These are phyloP conservation scores for Tridacna crocea DNA, from an alignment of 2,888 invertebrate genomes.

Conservation along the genomic window DNA sequence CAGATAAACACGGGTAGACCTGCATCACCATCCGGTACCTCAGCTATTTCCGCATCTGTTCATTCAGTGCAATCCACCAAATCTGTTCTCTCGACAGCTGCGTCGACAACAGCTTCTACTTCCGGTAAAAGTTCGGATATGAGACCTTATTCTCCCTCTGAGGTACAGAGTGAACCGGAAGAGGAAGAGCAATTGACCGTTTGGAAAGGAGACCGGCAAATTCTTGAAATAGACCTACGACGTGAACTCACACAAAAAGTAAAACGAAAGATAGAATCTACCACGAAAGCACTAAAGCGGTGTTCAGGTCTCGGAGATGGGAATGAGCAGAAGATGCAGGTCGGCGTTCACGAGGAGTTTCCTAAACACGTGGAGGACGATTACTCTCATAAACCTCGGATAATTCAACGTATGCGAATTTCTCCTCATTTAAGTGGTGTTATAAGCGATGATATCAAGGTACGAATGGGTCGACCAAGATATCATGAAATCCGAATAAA, in stretches of 20 bases:
- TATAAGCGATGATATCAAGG: slow-evolving; percentile 76
- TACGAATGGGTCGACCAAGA: slow-evolving; percentile 79
- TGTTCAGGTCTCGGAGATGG: slow-evolving; percentile 75
- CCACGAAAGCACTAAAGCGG: slow-evolving; percentile 67
- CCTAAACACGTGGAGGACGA: slow-evolving; percentile 72
- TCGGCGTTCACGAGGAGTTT: slow-evolving; percentile 70
- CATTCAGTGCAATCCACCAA: slow-evolving; percentile 22
- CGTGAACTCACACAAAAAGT: slow-evolving; percentile 70
- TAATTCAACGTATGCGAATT: slow-evolving; percentile 77
- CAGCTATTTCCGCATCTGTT: slow-evolving; percentile 20
- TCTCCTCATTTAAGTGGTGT: slow-evolving; percentile 78
- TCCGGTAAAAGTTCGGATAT: slow-evolving; percentile 50
- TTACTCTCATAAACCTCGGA: slow-evolving; percentile 71
- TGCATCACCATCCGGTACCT: slow-evolving; percentile 27
- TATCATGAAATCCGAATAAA: slow-evolving; percentile 73
- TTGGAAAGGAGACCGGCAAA: slow-evolving; percentile 75
- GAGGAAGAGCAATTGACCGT: slow-evolving; percentile 59
- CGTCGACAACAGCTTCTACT: not conserved
- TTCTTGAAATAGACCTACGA: slow-evolving; percentile 73
- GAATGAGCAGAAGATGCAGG: slow-evolving; percentile 59
- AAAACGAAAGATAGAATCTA: slow-evolving; percentile 64
- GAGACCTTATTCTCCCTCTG: slow-evolving; percentile 45
- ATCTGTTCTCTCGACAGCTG: slow-evolving; percentile 16
- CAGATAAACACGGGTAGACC: slow-evolving; percentile 12
- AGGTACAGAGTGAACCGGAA: not conserved